These are phyloP conservation scores for Odontomyia ornata DNA, from an alignment of 2,888 invertebrate species.

Conservation along the genomic window DNA sequence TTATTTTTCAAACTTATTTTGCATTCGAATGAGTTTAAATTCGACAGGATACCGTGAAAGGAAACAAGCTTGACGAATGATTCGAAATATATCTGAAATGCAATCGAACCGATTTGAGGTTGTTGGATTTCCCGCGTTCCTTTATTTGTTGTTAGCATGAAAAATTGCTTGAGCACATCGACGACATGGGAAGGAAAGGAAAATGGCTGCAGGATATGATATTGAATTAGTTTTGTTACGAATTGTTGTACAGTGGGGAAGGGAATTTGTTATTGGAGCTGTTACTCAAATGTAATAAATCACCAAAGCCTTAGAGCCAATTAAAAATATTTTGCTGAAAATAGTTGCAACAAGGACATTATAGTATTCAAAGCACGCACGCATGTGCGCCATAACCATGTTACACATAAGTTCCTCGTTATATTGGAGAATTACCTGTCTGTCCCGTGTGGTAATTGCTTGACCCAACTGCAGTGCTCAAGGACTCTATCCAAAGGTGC, in stretches of 20 bases:
- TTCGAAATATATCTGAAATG: conserved; percentile 21
- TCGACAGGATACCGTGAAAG: conserved; percentile 24
- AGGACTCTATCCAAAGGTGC: not conserved
- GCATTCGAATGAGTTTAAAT: conserved; percentile 41
- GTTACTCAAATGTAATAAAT: not conserved
- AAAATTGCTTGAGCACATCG: too few relatives aligned
- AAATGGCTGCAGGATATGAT: too few relatives aligned
- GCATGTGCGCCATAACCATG: not conserved
- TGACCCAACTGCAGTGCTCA: not conserved
- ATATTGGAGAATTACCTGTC: conserved; percentile 31
- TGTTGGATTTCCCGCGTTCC: not conserved
- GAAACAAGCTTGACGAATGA: conserved; percentile 35
- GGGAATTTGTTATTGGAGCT: not conserved
- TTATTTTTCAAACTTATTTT: conserved; percentile 46
- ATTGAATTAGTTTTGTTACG: not conserved
- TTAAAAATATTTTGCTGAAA: too few relatives aligned
- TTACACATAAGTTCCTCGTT: conserved; percentile 37
- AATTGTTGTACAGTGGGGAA: not conserved
- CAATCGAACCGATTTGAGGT: conserved; percentile 37
- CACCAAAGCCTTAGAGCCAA: not conserved
- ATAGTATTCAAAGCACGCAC: conserved; percentile 33
- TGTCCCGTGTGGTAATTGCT: conserved; percentile 7
- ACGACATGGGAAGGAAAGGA: too few relatives aligned
- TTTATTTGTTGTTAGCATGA: too few relatives aligned
- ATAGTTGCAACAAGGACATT: not conserved